Evolutionary conservation across 2,113 vertebrate genomes (phyloP).

Genomic region (Ptychochromis oligacanthus): DNA sequence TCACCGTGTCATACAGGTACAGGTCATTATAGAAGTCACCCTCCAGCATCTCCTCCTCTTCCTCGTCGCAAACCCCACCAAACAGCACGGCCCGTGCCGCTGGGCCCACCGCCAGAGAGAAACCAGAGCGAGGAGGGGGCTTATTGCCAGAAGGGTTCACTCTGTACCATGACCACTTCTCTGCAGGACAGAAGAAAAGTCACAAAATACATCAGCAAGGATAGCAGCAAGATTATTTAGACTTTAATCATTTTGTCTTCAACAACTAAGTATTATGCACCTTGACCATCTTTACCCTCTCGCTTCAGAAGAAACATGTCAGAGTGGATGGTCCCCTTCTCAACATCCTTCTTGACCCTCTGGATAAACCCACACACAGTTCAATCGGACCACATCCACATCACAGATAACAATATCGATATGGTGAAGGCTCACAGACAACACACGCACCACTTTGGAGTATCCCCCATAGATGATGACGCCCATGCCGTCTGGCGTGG

Average conservation of each 20-base stretch:
- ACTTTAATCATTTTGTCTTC: neutral
- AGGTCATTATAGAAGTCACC: conserved; percentile 94
- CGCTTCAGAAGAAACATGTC: conserved; percentile 92
- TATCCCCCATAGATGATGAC: conserved; percentile 93
- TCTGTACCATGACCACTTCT: conserved; percentile 89
- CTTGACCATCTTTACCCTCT: conserved; percentile 84
- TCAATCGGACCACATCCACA: neutral
- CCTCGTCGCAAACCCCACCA: conserved; percentile 93
- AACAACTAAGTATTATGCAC: conserved; percentile 52
- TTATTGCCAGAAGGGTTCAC: conserved; percentile 87
- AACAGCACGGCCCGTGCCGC: conserved; percentile 87
- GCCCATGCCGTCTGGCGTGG: conserved; percentile 81
- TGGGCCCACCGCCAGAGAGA: conserved; percentile 82
- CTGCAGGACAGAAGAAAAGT: conserved; percentile 65
- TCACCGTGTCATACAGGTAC: conserved; percentile 85
- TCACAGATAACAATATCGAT: rapidly evolving
- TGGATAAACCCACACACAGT: conserved; percentile 58
- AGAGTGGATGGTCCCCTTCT: conserved; percentile 90
- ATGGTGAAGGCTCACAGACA: rapidly evolving
- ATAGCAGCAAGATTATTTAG: neutral
- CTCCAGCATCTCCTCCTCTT: conserved; percentile 92
- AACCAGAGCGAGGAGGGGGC: conserved; percentile 89
- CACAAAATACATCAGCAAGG: neutral
- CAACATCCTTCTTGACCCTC: conserved; percentile 95
- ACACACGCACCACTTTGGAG: conserved; percentile 88